Evolutionary conservation across 1,140 invertebrate species (phyloP).

Genomic region (Lepidurus apus): DNA sequence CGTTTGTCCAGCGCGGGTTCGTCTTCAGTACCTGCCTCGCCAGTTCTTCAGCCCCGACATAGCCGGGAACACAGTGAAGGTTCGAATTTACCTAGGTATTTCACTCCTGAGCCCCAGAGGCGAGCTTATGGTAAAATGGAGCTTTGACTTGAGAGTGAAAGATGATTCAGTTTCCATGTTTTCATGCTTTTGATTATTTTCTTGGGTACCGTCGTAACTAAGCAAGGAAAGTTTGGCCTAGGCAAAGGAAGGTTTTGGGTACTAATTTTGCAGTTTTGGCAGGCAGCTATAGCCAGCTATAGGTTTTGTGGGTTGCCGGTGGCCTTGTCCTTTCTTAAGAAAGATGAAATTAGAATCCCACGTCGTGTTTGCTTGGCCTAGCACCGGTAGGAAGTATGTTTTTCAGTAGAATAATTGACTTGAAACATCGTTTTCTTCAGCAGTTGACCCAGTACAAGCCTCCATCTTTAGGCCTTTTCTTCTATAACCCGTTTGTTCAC

Average conservation of each 20-base stretch:
- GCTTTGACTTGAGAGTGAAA: background rate
- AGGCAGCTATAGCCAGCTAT: slow-evolving; percentile 5
- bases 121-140: slow-evolving; percentile 43
- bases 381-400: too few relatives aligned
- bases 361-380: background rate
- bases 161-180: background rate
- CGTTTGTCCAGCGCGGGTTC: slow-evolving; percentile 33
- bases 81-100: slow-evolving; percentile 46
- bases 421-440: background rate
- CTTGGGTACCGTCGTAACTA: background rate
- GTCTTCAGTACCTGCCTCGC: slow-evolving; percentile 34
- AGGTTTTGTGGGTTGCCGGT: slow-evolving; percentile 13
- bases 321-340: background rate
- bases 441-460: background rate
- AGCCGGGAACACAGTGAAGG: slow-evolving; percentile 23
- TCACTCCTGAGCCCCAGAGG: slow-evolving; percentile 65
- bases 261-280: background rate
- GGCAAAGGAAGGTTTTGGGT: background rate
- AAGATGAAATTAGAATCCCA: background rate
- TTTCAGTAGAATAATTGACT: too few relatives aligned
- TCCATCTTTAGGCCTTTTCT: slow-evolving; percentile 10
- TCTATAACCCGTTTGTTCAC: background rate
- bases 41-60: slow-evolving; percentile 33
- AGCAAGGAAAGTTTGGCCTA: background rate
- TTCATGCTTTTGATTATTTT: background rate